Conservation (phyloP, 1,140 invertebrate species). For the Tribolium castaneum region DNA sequence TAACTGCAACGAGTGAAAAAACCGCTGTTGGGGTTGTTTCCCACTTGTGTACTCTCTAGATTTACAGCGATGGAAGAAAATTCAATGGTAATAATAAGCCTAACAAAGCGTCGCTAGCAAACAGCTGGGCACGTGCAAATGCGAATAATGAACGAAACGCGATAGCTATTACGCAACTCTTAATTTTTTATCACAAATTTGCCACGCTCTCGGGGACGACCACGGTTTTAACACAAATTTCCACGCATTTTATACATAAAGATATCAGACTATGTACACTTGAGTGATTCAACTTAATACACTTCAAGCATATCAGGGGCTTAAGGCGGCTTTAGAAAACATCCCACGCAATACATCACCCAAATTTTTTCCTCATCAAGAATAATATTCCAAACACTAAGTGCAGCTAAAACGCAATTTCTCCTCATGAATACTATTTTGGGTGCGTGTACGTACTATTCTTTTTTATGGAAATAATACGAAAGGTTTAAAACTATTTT, state of each 20-base stretch:
- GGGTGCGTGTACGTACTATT: no score
- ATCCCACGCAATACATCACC: background rate
- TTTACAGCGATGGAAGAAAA: constrained; percentile 22
- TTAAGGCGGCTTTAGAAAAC: background rate
- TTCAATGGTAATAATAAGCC: constrained; percentile 26
- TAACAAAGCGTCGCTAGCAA: background rate
- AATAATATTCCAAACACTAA: background rate
- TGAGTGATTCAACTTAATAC: background rate
- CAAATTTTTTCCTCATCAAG: background rate
- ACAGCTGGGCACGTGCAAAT: constrained; percentile 4
- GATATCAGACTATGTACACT: constrained; percentile 3
- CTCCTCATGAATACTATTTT: no score
- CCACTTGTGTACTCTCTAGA: constrained; percentile 29
- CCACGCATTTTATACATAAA: background rate
- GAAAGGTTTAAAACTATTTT: no score
- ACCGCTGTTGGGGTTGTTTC: constrained; percentile 22
- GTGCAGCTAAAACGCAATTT: no score
- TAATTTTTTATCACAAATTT: background rate
- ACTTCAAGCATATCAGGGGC: background rate
- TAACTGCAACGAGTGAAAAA: constrained; percentile 29
- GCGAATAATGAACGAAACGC: background rate
- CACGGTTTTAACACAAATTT: background rate
- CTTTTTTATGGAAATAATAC: no score
- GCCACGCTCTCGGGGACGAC: background rate
- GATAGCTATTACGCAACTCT: background rate